Base-by-base conservation (phyloP, 1,140 invertebrate genomes). In the Acyrthosiphon pisum region DNA sequence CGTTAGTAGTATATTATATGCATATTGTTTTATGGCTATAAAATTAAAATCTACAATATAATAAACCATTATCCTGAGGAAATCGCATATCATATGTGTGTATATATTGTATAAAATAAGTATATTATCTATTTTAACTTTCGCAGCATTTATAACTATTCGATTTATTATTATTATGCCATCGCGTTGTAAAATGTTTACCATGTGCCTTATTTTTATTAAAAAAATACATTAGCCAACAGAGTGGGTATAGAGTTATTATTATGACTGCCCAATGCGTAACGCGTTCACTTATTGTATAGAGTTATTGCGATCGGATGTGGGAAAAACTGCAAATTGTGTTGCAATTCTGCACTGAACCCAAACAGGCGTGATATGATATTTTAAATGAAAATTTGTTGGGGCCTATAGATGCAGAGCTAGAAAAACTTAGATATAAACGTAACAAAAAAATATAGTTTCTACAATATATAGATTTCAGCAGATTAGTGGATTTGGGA, bases 201-300 rank as follows among this genome's bases (percentile, higher is more conserved):
- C 9, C 11, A 3, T n/a, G 11, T 1, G 1, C 14, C 20, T 37
- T 83, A 18, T 86, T 46, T 44, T 46, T 86, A 26, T 88, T 48
- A 88, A 2, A 88, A 48, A 88, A 88, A 88, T 88, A 88, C 86
- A 50, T 88, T 88, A 50, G 44, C 46, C 18, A n/a, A 50, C 22
- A 2, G 14, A 35, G 18, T n/a, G 86, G 20, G 9, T 4, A 41
- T 30, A 26, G 9, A 84, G 6, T 84, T 26, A 11, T 26, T 18
- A 46, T 76, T 46, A n/a, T 6, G n/a, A 44, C 26, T 37, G 22
- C 20, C 84, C 23, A 4, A 68, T 44, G 41, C 83, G 8, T 84
- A 30, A 41, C 8, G 41, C 22, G 2, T 41, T 18, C 18, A 6
- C 14, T 76, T 76, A 76, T 76, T 76, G 18, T 50, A 18, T 50